Conservation (phyloP, 2,888 invertebrate species). For the Caenorhabditis auriculariae region DNA sequence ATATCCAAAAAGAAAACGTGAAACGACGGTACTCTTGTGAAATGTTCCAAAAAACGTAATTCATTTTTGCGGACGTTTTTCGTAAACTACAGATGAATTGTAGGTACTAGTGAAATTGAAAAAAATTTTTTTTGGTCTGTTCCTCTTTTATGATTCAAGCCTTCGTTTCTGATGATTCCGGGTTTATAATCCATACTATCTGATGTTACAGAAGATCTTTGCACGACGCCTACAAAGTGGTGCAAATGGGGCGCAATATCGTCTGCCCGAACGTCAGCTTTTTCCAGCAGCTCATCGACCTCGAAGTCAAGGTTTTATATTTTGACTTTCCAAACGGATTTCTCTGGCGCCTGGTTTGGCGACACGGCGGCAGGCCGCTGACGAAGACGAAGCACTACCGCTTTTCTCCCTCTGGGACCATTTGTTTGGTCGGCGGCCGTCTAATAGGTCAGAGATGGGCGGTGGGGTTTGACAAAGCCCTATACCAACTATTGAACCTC, state of each 20-base stretch:
- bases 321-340: background rate
- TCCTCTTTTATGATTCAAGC: too few species aligned
- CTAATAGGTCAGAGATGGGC: background rate
- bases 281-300: slow-evolving; percentile 53
- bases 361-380: background rate
- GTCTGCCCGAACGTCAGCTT: slow-evolving; percentile 57
- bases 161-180: too few species aligned
- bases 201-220: slow-evolving; percentile 36
- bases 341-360: background rate
- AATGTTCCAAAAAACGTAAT: too few species aligned
- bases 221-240: slow-evolving; percentile 49
- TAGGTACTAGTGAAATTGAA: too few species aligned
- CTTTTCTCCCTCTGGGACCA: slow-evolving; percentile 25
- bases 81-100: too few species aligned
- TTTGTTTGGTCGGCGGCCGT: slow-evolving; percentile 24
- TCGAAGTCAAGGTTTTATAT: slow-evolving; percentile 40
- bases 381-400: too few species aligned
- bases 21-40: too few species aligned
- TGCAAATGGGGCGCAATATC: slow-evolving; percentile 46
- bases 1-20: too few species aligned
- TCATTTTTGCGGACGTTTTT: background rate
- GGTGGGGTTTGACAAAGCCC: background rate
- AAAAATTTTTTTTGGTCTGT: too few species aligned
- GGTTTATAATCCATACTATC: too few species aligned
- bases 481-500: background rate